Conservation (phyloP, 2,888 invertebrate genomes). For the Dolichomitus sp. region DNA sequence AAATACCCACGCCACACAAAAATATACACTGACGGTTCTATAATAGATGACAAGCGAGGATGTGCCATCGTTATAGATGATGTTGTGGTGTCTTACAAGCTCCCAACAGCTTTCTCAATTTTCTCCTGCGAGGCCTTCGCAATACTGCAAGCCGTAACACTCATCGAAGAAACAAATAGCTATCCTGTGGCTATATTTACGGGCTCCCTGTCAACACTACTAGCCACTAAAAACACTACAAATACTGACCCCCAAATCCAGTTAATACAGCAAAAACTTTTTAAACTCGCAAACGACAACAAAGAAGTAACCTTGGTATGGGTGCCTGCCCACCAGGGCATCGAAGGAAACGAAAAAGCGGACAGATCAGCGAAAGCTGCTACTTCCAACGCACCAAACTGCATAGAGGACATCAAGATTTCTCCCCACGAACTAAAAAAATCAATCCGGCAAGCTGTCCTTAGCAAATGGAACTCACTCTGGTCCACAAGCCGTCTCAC, state of each 20-base stretch:
- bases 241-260: background rate
- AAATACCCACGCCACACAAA: background rate
- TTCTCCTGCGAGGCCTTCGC: conserved; percentile 5
- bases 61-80: background rate
- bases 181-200: background rate
- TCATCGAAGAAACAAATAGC: background rate
- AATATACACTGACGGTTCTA: conserved; percentile 7
- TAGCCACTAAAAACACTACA: background rate
- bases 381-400: background rate
- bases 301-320: background rate
- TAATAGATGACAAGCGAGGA: background rate
- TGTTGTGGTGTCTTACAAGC: background rate
- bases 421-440: no score
- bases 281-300: no score
- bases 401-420: no score
- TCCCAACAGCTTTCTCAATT: background rate
- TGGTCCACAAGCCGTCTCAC: conserved; percentile 15
- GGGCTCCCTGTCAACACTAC: background rate
- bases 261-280: no score
- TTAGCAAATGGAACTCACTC: background rate
- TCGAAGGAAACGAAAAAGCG: no score
- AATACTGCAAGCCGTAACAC: background rate
- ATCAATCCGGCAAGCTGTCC: no score
- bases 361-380: background rate
- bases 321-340: background rate